Percentiles rank a stretch among this genome's conserved stretches.
phyloP scores from a whole-genome alignment of 2,113 vertebrate species.

The Spizaetus ornatus region DNA sequence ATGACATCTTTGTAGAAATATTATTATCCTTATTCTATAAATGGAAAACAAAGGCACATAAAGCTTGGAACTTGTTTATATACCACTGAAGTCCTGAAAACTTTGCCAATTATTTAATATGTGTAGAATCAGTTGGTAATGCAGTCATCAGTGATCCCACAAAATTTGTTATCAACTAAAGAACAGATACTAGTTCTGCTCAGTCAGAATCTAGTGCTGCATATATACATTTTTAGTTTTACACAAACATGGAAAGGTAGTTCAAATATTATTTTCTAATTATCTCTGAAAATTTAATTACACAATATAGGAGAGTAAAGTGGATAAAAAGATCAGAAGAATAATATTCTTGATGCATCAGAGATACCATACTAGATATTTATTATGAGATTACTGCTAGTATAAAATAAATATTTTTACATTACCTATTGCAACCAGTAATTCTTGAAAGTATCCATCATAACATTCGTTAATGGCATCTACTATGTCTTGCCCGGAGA shows the following conservation, averaged over 20 bases:
- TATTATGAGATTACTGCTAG: background rate
- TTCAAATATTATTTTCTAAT: background rate
- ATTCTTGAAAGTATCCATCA: slow-evolving; percentile 77
- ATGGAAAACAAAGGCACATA: background rate
- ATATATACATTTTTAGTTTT: background rate
- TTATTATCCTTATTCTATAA: background rate
- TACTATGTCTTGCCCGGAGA: slow-evolving; percentile 78
- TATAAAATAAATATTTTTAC: background rate
- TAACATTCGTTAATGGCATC: slow-evolving; percentile 77
- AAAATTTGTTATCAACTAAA: background rate
- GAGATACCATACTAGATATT: background rate
- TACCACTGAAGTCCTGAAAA: background rate
- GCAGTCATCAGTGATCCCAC: background rate
- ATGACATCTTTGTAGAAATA: background rate
- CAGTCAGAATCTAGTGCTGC: background rate
- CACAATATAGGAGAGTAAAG: background rate
- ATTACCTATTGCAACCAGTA: slow-evolving; percentile 76
- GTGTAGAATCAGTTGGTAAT: background rate
- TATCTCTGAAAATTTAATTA: background rate
- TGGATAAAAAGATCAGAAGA: background rate
- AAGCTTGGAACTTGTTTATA: background rate
- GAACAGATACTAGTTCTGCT: background rate
- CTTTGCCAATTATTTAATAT: background rate
- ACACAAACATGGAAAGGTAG: background rate
- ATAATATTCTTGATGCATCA: background rate